Percentiles rank a stretch among this genome's conserved stretches.
phyloP scores from a whole-genome alignment of 2,888 invertebrate genomes.

The Drosophila trichaetosa region DNA sequence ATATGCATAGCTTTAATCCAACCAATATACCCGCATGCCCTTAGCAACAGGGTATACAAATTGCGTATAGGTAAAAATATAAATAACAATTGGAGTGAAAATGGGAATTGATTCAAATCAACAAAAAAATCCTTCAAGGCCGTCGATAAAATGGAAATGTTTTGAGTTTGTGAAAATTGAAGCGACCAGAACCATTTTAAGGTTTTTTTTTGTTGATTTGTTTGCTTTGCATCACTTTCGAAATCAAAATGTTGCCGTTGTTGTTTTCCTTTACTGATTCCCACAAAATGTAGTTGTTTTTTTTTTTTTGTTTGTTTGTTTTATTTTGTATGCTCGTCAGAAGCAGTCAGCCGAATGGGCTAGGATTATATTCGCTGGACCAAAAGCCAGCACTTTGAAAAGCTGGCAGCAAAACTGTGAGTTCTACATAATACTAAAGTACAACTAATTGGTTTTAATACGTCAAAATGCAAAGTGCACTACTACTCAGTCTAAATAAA shows the following conservation, averaged over 20 bases:
- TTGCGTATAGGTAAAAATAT: not conserved
- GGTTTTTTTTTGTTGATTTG: not conserved
- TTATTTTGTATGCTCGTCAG: not conserved
- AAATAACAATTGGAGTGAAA: not conserved
- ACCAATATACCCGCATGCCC: not conserved
- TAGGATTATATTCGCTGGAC: not conserved
- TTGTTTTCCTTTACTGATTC: not conserved
- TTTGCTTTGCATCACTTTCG: not conserved
- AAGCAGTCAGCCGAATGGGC: slow-evolving; percentile 5
- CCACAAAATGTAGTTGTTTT: not conserved
- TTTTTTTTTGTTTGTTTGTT: not conserved
- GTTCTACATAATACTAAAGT: not conserved
- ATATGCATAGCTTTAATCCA: not conserved
- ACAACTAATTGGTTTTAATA: not conserved
- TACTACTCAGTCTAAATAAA: not conserved
- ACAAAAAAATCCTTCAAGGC: not conserved
- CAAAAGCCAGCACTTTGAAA: not conserved
- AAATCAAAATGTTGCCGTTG: not conserved
- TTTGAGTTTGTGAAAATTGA: not conserved
- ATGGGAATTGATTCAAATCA: not conserved
- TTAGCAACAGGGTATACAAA: not conserved
- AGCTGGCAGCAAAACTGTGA: not conserved
- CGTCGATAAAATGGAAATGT: not conserved
- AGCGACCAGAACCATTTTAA: not conserved
- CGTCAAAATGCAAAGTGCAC: slow-evolving; percentile 3